Base-by-base conservation (phyloP, 53 echinoderm and acorn worm genomes). In the Paracentrotus lividus region DNA sequence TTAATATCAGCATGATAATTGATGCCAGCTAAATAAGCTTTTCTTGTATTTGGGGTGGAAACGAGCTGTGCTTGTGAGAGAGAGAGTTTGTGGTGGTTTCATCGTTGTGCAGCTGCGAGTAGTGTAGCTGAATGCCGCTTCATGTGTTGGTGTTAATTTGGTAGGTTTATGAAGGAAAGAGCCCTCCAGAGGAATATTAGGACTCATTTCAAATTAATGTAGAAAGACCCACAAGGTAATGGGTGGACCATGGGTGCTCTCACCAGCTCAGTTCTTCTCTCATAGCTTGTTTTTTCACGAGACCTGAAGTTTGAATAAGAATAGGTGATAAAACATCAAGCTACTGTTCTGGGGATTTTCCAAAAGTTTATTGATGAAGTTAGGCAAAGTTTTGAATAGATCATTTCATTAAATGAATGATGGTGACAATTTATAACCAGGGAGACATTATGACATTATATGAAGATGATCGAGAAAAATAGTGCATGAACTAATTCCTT, bases 221-320 rank as follows among this genome's bases (percentile, higher is more conserved):
- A 81, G 86, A 86, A 32, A 57, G 56, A 86, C 86, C n/a, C 86
- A 86, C 86, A 55, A 47, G 47, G 47, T 81, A 81, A 81, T 81
- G 49, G 49, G 81, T 47, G 47, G n/a, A n/a, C n/a, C 44, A 45
- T 47, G 81, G 20, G 24, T 40, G 1, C 77, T 1, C 38, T 42
- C 43, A 42, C 40, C 16, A 21, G 77, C n/a, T 72, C n/a, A 34
- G 34, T 1, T 6, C 31, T n/a, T n/a, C n/a, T n/a, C n/a, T n/a
- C n/a, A n/a, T n/a, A n/a, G n/a, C n/a, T n/a, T n/a, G n/a, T n/a
- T n/a, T n/a, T n/a, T n/a, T n/a, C n/a, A n/a, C n/a, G n/a, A n/a
- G n/a, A n/a, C n/a, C n/a, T n/a, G n/a, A n/a, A n/a, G n/a, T n/a
- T n/a, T n/a, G n/a, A n/a, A n/a, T n/a, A n/a, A n/a, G n/a, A n/a